Evolutionary conservation across 2,888 invertebrate genomes (phyloP).

Genomic region (Therioaphis trifolii): DNA sequence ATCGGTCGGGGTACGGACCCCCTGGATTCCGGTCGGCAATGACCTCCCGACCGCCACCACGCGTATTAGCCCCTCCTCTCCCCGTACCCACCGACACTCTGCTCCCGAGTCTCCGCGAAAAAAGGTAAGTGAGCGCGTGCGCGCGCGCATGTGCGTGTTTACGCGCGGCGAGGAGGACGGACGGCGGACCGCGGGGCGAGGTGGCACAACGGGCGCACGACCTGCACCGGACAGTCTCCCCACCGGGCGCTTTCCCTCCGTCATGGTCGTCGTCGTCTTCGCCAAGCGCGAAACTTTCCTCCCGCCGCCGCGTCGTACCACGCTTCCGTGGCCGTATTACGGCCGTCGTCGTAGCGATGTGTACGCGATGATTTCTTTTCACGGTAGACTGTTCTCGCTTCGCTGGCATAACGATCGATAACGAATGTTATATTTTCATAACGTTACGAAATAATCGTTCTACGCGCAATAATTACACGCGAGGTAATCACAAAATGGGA

Average conservation of each 20-base stretch:
- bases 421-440: neutral
- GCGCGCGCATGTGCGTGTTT: neutral
- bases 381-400: too few relatives aligned
- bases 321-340: neutral
- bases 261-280: neutral
- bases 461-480: too few relatives aligned
- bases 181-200: neutral
- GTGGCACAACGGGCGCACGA: conserved; percentile 11
- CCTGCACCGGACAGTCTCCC: conserved; percentile 50
- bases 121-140: neutral
- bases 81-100: neutral
- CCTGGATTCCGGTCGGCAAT: conserved; percentile 44
- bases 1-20: conserved; percentile 23
- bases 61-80: neutral
- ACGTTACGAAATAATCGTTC: too few relatives aligned
- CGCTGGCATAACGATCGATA: too few relatives aligned
- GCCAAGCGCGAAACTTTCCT: neutral
- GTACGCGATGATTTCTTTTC: conserved; percentile 1
- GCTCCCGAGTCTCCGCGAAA: too few relatives aligned
- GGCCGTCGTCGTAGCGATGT: neutral
- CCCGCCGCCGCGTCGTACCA: neutral
- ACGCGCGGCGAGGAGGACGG: neutral
- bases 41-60: conserved; percentile 16
- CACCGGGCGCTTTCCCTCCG: neutral
- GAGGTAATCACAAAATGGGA: too few relatives aligned